Conservation (phyloP, 2,113 vertebrate species). For the Mesocricetus auratus region DNA sequence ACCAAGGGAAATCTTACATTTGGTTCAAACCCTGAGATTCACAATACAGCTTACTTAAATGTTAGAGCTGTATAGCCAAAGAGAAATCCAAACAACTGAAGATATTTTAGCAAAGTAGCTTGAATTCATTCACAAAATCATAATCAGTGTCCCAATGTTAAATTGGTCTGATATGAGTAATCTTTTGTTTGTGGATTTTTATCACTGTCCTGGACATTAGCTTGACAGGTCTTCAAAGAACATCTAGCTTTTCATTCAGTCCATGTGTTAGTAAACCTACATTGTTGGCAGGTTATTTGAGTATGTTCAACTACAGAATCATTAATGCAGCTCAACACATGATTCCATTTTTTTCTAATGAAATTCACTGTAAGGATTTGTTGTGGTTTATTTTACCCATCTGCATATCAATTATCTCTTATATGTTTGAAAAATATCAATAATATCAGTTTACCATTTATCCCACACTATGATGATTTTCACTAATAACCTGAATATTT, state of each 20-base stretch:
- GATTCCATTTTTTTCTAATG: conserved; percentile 51
- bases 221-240: conserved; percentile 33
- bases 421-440: background rate
- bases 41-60: conserved; percentile 81
- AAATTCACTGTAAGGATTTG: conserved; percentile 64
- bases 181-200: conserved; percentile 75
- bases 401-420: background rate
- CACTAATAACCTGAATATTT: background rate
- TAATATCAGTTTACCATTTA: background rate
- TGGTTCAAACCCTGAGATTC: conserved; percentile 78
- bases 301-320: conserved; percentile 28
- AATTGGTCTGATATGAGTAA: conserved; percentile 72
- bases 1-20: conserved; percentile 69
- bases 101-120: conserved; percentile 77
- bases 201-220: background rate
- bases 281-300: conserved; percentile 67
- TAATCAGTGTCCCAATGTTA: conserved; percentile 80
- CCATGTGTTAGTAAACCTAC: conserved; percentile 70
- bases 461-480: background rate
- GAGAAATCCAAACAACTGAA: conserved; percentile 76
- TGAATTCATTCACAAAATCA: conserved; percentile 67
- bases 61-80: conserved; percentile 82
- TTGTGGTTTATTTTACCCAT: background rate
- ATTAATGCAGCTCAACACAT: conserved; percentile 51
- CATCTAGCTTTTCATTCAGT: conserved; percentile 43